Evolutionary conservation across 2,113 vertebrate genomes (phyloP), one percentile per base, ranked within the genome.

Genomic region (Pelmatolapia mariae): DNA sequence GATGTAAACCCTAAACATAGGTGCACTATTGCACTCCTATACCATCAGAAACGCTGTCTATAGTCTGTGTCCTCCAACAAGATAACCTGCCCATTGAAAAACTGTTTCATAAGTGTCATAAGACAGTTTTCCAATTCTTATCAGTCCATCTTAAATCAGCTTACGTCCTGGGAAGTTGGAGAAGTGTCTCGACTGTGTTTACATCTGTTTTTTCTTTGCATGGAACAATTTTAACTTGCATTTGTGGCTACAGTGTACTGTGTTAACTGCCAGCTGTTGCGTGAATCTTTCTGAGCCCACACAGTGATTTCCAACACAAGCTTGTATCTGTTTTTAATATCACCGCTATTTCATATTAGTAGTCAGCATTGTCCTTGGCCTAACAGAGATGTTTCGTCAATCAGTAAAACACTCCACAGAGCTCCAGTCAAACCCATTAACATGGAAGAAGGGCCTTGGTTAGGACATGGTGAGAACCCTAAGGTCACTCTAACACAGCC

Each of bases 101-200:
- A 4, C 5, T 12, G n/a, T 22, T 22, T 54, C 11, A 12, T 4
- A 56, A 56, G 19, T 56, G 53, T 56, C 22, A 26, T 26, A 57
- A 26, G 24, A 26, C 22, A 29, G 59, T 36, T 63, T n/a, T 68
- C 0, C 31, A 68, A 1, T 68, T 68, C 19, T 68, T 38, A 38
- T 0, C 36, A 68, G 19, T 68, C 36, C 63, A 40, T n/a, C 63
- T 68, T 68, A 5, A 68, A 68, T 15, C 12, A 22, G 63, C 36
- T 68, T n/a, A 40, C 7, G 3, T 40, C 0, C 33, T 40, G 36
- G 36, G 19, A 22, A 0, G 19, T 2, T 38, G 61, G 61, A n/a
- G 18, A 1, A 22, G 36, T 0, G 3, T 4, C 59, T 33, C 16
- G 2, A 19, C 59, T 63, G 59, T 63, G 59, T 63, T 63, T 33